phyloP scores from a whole-genome alignment of 2,888 invertebrate species.

The Plemyria rubiginata region DNA sequence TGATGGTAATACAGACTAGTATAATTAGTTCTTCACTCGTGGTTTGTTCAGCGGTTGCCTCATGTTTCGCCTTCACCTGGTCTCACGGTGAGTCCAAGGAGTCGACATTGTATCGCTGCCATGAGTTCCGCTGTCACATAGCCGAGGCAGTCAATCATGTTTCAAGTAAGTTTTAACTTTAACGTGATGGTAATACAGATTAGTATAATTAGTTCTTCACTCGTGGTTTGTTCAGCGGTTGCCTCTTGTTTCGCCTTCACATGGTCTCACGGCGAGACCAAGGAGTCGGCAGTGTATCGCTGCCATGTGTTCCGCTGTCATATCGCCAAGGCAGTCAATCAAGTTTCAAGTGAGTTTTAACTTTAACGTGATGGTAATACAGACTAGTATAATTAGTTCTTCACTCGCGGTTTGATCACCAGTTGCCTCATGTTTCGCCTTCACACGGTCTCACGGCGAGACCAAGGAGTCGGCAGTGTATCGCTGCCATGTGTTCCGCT shows the following conservation, averaged over 20 bases:
- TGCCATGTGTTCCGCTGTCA: conserved; percentile 94
- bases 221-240: not conserved
- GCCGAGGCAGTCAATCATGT: conserved; percentile 95
- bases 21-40: not conserved
- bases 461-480: conserved; percentile 94
- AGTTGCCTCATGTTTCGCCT: conserved; percentile 96
- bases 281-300: conserved; percentile 95
- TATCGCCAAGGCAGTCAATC: no score
- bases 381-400: not conserved
- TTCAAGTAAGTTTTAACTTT: conserved; percentile 71
- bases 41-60: conserved; percentile 81
- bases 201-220: not conserved
- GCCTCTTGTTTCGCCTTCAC: conserved; percentile 93
- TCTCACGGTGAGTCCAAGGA: conserved; percentile 96
- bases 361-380: conserved; percentile 56
- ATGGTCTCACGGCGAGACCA: conserved; percentile 96
- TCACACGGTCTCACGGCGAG: conserved; percentile 98
- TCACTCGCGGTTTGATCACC: conserved; percentile 80
- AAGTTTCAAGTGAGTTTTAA: no score
- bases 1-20: not conserved
- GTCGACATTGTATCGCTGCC: conserved; percentile 97
- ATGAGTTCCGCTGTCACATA: conserved; percentile 90
- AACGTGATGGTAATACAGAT: not conserved
- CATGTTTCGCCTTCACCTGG: conserved; percentile 99
- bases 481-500: conserved; percentile 94